Conservation (phyloP, 2,113 vertebrate genomes). For the Dinomys branickii region DNA sequence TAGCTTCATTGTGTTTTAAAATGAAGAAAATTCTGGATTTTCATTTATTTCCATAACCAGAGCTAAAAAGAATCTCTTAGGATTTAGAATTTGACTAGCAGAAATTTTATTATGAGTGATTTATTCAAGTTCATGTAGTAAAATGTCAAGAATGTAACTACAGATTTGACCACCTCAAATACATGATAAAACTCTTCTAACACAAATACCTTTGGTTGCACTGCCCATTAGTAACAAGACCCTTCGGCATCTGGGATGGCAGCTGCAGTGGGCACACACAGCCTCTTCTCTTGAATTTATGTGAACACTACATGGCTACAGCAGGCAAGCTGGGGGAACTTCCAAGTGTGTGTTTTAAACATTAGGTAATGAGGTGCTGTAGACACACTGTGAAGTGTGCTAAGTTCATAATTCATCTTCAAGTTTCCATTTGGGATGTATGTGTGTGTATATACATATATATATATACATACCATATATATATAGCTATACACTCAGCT, state of each 20-base stretch:
- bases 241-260: not conserved
- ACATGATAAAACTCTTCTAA: not conserved
- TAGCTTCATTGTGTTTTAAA: not conserved
- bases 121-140: not conserved
- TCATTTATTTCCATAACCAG: not conserved
- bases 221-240: not conserved
- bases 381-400: not conserved
- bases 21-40: no score
- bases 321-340: not conserved
- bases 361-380: not conserved
- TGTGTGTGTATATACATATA: no score
- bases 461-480: no score
- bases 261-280: not conserved
- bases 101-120: not conserved
- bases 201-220: not conserved
- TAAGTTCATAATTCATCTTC: not conserved
- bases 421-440: not conserved
- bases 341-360: not conserved
- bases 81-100: not conserved
- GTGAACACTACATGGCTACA: not conserved
- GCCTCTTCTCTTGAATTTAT: not conserved
- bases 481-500: no score
- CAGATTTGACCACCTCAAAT: not conserved
- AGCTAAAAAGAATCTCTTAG: constrained; percentile 2
- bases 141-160: constrained; percentile 28